Base-by-base conservation (phyloP, 2,888 invertebrate genomes). In the Apodemia zela region DNA sequence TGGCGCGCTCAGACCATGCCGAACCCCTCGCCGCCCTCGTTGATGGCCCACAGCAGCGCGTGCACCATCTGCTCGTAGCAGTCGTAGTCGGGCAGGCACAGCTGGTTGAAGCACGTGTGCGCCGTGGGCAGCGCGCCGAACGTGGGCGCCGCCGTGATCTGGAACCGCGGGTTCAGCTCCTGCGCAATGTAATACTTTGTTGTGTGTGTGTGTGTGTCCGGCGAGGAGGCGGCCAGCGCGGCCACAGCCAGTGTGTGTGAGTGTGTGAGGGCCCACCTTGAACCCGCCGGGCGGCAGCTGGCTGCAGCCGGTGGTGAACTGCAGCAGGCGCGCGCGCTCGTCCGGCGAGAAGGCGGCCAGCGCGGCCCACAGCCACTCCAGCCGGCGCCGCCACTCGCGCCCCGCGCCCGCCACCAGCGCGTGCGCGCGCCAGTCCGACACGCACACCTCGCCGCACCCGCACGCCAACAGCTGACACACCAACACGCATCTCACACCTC, bases 61-160 rank as follows among this genome's bases (percentile, higher is more conserved):
- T 96, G 96, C 79, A 98, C 98, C 72, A 98, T 97, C 75, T 96
- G 97, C 84, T 98, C 98, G 88, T 98, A 98, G 75, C 94, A 95
- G 85, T 98, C 98, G 89, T 98, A 98, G 88, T 98, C 98, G 25
- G 98, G 98, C 77, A 98, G 93, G 89, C 98, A 98, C 67, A 98
- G 94, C 92, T 98, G 98, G 93, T 98, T 98, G 91, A 98, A 98
- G 92, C 98, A 98, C 61, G 98, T 98, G 87, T 98, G 98, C 35
- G 98, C 98, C 2, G 98, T 97, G 58, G 98, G 98, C 74, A 98
- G 92, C 78, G 96, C 97, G 66, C 97, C 98, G 87, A 96, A 97
- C 29, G 97, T 96, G 0, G 97, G 97, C 61, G 97, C 96, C 10
- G 97, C 96, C 1, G 97, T 97, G 69, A 98, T 96, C 87, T 98